Base-by-base conservation (phyloP, 2,888 invertebrate species). In the Dexiosoma caninum region DNA sequence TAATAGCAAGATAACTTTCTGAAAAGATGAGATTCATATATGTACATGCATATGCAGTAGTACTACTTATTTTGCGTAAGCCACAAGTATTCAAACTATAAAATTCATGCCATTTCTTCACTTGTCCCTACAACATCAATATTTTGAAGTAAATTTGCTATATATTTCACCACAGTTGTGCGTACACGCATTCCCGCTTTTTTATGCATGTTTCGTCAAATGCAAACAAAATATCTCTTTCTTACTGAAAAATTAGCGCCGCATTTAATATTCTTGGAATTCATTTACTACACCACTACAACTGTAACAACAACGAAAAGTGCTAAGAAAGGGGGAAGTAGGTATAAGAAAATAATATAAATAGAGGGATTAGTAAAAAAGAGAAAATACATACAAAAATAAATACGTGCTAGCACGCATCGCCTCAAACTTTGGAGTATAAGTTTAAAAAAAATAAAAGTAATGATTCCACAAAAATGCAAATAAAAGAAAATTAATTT, bases 391-490 rank as follows among this genome's bases (percentile, higher is more conserved):
- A 49, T 2, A 42, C 10, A 42, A 57, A 69, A 40, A 40, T 19
- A 21, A 40, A 42, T 40, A 60, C 51, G 60, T 30, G 23, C 14
- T 49, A 21, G 40, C 60, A 71, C 49, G 35, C 46, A 57, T 30
- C 55, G 16, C 19, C 14, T 44, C 21, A 21, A n/a, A n/a, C n/a
- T n/a, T n/a, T n/a, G n/a, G 12, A 14, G 42, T 27, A 19, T 35
- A 44, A 46, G 32, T 49, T 64, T 9, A 35, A 12, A 62, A 60
- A 67, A 10, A 35, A 12, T 55, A 60, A 67, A 10, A 35, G 64
- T 30, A 74, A 74, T 69, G 57, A 69, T 57, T 75, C 46, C 21
- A 64, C 78, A 70, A 44, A 60, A 40, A 60, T 37, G 23, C 37
- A 59, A 72, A 59, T n/a, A 44, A 23, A 23, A 27, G 27, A 27